Conservation (phyloP, 1,140 invertebrate species). For the Bombus picipes region DNA sequence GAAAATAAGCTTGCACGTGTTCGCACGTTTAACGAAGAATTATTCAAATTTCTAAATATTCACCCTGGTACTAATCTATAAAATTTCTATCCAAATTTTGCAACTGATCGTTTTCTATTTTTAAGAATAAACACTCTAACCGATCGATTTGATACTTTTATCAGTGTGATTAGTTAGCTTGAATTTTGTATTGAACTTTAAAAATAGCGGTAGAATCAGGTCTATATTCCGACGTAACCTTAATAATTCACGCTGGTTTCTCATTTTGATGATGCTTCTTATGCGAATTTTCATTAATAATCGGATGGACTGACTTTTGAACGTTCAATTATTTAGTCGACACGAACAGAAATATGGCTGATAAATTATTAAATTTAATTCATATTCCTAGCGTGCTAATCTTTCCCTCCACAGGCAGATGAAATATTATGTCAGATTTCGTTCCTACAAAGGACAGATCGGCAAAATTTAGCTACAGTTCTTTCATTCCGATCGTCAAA, state of each 20-base stretch:
- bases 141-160: background rate
- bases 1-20: no score
- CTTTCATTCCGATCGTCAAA: background rate
- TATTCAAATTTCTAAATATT: no score
- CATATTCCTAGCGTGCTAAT: background rate
- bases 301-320: no score
- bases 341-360: background rate
- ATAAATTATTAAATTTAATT: background rate
- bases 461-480: background rate
- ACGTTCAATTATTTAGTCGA: no score
- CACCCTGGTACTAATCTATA: no score
- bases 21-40: no score
- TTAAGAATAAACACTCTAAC: background rate
- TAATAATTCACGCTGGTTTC: background rate
- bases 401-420: no score
- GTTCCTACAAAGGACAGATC: background rate
- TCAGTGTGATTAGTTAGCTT: accelerated
- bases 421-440: background rate
- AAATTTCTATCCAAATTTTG: background rate
- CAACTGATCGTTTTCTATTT: background rate
- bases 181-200: background rate
- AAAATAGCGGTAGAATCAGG: background rate
- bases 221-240: background rate
- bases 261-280: background rate
- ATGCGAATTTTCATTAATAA: background rate